A percentile compares a stretch with the other conserved stretches of the same genome.
Evolutionary conservation across 2,113 vertebrate species (phyloP).

Genomic region (Engraulis encrasicolus): DNA sequence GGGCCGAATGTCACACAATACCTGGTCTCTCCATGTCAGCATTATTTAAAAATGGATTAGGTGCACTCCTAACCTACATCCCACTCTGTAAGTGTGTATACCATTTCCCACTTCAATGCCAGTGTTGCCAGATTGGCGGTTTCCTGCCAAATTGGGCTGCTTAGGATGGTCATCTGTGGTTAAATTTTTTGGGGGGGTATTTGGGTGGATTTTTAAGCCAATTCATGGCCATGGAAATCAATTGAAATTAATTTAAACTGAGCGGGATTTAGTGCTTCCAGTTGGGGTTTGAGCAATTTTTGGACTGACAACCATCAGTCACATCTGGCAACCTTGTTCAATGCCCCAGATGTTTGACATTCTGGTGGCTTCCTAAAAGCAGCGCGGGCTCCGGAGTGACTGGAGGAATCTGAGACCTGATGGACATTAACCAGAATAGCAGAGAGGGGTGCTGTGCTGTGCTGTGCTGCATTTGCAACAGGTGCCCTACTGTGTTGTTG

Average conservation of each 20-base stretch:
- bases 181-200: no score
- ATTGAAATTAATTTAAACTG: no score
- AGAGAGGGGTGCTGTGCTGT: conserved; percentile 46
- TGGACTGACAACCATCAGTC: no score
- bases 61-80: background rate
- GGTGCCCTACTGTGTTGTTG: conserved; percentile 67
- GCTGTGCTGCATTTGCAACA: conserved; percentile 64
- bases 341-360: conserved; percentile 59
- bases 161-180: no score
- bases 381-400: conserved; percentile 59
- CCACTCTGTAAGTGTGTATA: background rate
- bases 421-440: conserved; percentile 75
- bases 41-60: background rate
- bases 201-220: no score
- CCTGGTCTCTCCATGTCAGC: background rate
- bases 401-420: conserved; percentile 68
- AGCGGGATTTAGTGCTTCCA: no score
- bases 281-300: no score
- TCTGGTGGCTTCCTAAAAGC: conserved; percentile 58
- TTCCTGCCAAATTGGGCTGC: no score
- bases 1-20: background rate
- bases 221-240: no score
- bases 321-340: no score
- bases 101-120: background rate
- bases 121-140: no score